A percentile compares a stretch with the other conserved stretches of the same genome.
Evolutionary conservation across 2,797 vertebrate genomes (phyloP).

Genomic region (Gadopsis marmoratus): DNA sequence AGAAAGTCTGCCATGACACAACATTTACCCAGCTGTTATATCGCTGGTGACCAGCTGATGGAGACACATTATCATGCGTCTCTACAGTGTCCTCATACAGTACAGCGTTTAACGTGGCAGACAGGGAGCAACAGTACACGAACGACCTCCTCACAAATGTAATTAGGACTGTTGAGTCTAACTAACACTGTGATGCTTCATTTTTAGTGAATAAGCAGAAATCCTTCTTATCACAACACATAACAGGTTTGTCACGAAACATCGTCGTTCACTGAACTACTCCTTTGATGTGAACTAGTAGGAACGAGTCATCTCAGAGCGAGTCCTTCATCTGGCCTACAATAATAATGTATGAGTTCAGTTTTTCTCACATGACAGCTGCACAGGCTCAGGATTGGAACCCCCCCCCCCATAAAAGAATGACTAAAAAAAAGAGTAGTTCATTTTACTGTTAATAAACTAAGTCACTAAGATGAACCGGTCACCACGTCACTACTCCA

Average conservation of each 20-base stretch:
- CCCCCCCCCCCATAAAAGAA: too few species aligned
- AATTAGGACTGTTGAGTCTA: not conserved
- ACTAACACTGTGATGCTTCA: not conserved
- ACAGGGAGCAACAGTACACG: not conserved
- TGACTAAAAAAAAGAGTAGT: too few species aligned
- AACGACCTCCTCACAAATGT: not conserved
- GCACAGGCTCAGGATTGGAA: too few species aligned
- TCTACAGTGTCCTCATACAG: not conserved
- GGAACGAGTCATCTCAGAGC: too few species aligned
- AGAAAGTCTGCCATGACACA: not conserved
- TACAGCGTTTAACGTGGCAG: not conserved
- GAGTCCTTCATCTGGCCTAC: too few species aligned
- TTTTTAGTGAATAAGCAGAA: not conserved
- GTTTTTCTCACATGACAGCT: too few species aligned
- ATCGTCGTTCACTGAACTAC: not conserved
- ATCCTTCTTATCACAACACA: not conserved
- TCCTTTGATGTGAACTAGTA: too few species aligned
- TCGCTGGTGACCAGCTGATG: slow-evolving; percentile 27
- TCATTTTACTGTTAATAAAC: too few species aligned
- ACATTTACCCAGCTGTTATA: not conserved
- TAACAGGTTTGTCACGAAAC: slow-evolving; percentile 3
- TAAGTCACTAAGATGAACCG: too few species aligned
- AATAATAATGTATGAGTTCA: too few species aligned
- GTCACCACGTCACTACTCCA: not conserved
- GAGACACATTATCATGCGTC: not conserved